phyloP scores from a whole-genome alignment of 2,797 vertebrate species.

The Propithecus perrieri region DNA sequence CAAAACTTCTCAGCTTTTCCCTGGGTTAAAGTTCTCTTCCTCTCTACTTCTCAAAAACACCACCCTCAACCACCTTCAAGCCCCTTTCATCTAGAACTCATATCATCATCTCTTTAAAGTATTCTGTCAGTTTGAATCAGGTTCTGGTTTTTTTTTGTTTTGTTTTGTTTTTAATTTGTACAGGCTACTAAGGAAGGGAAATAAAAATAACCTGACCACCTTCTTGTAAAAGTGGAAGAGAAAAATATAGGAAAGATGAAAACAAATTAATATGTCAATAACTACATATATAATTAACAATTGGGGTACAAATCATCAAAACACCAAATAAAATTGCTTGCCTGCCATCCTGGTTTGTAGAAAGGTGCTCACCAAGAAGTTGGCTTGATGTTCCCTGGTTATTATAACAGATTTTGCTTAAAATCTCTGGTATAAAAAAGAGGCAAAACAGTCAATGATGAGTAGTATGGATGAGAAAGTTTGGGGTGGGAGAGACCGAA shows the following conservation, averaged over 20 bases:
- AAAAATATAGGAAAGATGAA: neutral
- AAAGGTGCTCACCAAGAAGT: neutral
- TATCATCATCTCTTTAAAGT: neutral
- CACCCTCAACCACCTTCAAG: neutral
- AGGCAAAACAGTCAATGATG: neutral
- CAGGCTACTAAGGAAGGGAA: neutral
- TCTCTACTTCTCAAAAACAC: neutral
- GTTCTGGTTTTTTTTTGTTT: neutral
- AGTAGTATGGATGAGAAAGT: neutral
- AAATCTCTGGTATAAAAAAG: neutral
- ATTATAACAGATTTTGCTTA: neutral
- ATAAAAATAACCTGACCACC: neutral
- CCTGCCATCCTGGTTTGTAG: neutral
- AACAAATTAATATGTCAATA: neutral
- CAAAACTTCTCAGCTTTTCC: neutral
- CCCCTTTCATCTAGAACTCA: too few species aligned
- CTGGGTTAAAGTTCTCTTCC: neutral
- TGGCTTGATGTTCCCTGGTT: neutral
- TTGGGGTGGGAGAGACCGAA: neutral
- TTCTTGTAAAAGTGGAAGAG: neutral
- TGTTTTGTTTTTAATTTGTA: neutral
- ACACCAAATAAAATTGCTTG: neutral
- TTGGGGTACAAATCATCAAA: neutral
- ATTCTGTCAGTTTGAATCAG: neutral
- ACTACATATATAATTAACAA: neutral